Percentiles rank a stretch among this genome's conserved stretches.
These are phyloP conservation scores for Ondatra zibethicus DNA, from an alignment of 2,113 vertebrate species.

Conservation along the genomic window DNA sequence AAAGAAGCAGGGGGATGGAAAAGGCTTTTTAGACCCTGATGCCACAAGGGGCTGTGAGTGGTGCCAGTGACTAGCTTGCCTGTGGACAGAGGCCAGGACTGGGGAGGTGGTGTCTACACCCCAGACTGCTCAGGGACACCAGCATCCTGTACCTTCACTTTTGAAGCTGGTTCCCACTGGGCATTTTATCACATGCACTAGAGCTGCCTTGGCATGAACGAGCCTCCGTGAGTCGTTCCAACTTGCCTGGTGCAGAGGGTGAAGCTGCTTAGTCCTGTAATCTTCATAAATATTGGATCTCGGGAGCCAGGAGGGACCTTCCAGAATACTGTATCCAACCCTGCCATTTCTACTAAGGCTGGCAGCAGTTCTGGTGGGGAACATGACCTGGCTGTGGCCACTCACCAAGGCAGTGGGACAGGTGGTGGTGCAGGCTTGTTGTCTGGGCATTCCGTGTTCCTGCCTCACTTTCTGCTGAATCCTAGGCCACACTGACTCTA, in stretches of 20 bases:
- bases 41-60: background rate
- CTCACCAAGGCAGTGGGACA: background rate
- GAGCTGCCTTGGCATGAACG: background rate
- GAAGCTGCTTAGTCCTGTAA: slow-evolving; percentile 2
- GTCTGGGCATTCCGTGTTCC: background rate
- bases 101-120: background rate
- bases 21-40: background rate
- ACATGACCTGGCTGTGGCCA: background rate
- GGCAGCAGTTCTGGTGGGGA: background rate
- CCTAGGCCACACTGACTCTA: background rate
- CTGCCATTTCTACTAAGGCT: background rate
- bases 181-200: background rate
- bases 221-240: background rate
- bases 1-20: background rate
- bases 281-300: background rate
- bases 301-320: background rate
- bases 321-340: background rate
- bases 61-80: rapidly evolving
- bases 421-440: background rate
- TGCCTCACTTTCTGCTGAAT: background rate
- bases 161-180: background rate
- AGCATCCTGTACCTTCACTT: background rate
- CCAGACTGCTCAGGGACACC: background rate
- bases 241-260: background rate
- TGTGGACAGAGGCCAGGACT: background rate